These are phyloP conservation scores for Progne subis DNA, from an alignment of 2,113 vertebrate species.

Conservation along the genomic window DNA sequence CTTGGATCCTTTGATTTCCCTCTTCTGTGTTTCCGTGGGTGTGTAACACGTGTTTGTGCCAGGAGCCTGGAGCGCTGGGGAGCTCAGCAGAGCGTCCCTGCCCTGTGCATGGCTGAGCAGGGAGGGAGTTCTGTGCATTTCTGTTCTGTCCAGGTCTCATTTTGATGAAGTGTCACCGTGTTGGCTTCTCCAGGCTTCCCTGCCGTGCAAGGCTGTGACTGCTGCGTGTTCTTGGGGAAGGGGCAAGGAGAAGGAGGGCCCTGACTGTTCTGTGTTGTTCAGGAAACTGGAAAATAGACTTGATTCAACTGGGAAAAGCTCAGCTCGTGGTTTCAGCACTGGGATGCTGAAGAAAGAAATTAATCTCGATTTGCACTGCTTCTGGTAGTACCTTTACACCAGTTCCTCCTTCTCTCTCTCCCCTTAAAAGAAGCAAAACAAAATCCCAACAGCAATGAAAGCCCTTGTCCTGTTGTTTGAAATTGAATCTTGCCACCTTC, in stretches of 20 bases:
- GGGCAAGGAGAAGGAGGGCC: neutral
- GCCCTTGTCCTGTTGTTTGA: neutral
- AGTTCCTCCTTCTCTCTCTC: neutral
- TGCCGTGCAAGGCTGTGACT: neutral
- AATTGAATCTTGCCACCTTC: conserved; percentile 20
- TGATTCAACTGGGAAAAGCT: neutral
- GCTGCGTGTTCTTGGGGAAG: neutral
- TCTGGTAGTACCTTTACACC: neutral
- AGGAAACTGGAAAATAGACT: neutral
- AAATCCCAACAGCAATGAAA: neutral
- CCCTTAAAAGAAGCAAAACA: neutral
- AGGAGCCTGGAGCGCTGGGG: neutral
- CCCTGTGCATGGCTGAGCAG: neutral
- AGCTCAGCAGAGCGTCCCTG: neutral
- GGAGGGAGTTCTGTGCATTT: neutral
- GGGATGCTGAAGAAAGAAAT: neutral
- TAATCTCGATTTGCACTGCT: neutral
- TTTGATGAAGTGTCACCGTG: neutral
- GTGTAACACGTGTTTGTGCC: neutral
- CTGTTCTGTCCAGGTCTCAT: neutral
- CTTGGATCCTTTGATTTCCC: neutral
- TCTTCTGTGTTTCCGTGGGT: neutral
- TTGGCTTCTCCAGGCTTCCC: neutral
- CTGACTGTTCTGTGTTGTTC: neutral
- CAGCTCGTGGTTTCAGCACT: neutral